These are phyloP conservation scores for Stichopus horrens DNA, from an alignment of 53 echinoderm and acorn worm genomes.

Conservation along the genomic window DNA sequence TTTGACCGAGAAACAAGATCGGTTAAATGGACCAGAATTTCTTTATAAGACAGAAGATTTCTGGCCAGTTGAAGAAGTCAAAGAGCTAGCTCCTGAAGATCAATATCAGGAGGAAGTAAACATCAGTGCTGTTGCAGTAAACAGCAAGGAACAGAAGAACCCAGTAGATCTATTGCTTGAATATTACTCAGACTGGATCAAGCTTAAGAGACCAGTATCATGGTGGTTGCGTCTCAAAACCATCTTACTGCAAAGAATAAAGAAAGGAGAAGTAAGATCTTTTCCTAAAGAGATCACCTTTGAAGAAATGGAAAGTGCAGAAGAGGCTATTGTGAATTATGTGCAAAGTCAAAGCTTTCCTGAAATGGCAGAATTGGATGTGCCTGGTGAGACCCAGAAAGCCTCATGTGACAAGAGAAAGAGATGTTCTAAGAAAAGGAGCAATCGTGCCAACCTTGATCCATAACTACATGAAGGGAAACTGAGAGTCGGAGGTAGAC, in stretches of 20 bases:
- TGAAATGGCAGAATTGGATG: no score
- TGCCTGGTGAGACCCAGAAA: no score
- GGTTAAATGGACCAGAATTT: no score
- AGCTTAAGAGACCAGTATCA: constrained; percentile 52
- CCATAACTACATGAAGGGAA: constrained; percentile 36
- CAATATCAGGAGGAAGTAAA: neutral
- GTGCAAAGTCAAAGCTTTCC: constrained; percentile 40
- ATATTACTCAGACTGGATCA: constrained; percentile 48
- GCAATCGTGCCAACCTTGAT: no score
- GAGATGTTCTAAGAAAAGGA: no score
- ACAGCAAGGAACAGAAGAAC: no score
- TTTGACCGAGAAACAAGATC: constrained; percentile 4
- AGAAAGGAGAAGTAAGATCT: neutral
- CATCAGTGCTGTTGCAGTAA: no score
- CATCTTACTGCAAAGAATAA: neutral
- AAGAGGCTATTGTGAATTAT: constrained; percentile 28
- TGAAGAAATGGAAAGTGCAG: neutral
- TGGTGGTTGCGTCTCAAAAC: constrained; percentile 41
- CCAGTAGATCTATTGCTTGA: no score
- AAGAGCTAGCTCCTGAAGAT: neutral
- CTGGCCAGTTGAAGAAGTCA: no score
- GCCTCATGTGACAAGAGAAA: no score
- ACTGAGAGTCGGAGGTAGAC: constrained; percentile 47
- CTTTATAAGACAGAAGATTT: no score
- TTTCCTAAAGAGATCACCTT: neutral